Evolutionary conservation across 2,888 invertebrate species (phyloP).

Genomic region (Xylocampa areola): DNA sequence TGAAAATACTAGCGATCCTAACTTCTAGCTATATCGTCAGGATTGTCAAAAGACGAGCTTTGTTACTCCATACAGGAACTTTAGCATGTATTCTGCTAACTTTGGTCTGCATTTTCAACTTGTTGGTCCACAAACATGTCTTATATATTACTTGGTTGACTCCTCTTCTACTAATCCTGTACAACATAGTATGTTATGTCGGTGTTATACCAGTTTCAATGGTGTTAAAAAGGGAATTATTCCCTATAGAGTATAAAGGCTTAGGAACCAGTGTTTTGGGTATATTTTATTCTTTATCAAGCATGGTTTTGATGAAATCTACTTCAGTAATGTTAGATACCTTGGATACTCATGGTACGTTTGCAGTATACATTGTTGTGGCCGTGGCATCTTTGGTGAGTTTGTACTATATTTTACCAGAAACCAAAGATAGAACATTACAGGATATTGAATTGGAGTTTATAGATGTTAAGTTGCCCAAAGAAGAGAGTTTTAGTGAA

Average conservation of each 20-base stretch:
- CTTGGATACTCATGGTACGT: constrained; percentile 30
- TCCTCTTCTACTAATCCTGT: constrained; percentile 30
- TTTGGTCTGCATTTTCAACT: constrained; percentile 21
- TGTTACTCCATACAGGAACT: constrained; percentile 23
- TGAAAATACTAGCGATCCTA: constrained; percentile 47
- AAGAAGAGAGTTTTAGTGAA: neutral
- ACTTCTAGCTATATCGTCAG: constrained; percentile 37
- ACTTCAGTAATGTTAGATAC: constrained; percentile 36
- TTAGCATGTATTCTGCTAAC: constrained; percentile 29
- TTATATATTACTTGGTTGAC: constrained; percentile 31
- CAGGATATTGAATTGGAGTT: constrained; percentile 46
- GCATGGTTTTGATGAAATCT: constrained; percentile 47
- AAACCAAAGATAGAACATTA: constrained; percentile 46
- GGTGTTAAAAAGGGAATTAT: constrained; percentile 47
- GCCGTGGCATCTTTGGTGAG: constrained; percentile 19
- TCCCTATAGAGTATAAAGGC: constrained; percentile 46
- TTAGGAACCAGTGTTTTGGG: constrained; percentile 43
- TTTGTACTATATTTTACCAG: constrained; percentile 35
- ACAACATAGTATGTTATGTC: constrained; percentile 45
- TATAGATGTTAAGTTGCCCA: constrained; percentile 24
- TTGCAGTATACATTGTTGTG: constrained; percentile 19
- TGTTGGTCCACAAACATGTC: constrained; percentile 10
- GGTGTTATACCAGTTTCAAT: constrained; percentile 50
- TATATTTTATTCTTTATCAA: constrained; percentile 40
- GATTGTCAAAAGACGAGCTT: constrained; percentile 19